Conservation (phyloP, 2,888 invertebrate genomes). For the Metalampra italica region DNA sequence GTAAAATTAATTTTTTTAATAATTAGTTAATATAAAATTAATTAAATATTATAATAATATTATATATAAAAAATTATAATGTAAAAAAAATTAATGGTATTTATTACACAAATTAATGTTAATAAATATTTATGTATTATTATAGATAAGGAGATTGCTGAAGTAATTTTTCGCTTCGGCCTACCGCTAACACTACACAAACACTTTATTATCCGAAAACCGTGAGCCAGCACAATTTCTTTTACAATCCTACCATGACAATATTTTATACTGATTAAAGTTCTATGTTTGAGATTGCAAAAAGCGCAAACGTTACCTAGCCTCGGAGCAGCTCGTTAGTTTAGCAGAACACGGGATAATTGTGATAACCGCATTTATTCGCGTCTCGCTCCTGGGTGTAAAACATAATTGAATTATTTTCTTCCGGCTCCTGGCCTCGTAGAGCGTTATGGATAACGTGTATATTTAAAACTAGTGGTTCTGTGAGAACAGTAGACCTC, state of each 20-base stretch:
- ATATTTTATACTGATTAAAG: constrained; percentile 13
- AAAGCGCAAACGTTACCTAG: constrained; percentile 21
- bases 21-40: too few relatives aligned
- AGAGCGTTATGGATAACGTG: constrained; percentile 12
- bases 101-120: too few relatives aligned
- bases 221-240: background rate
- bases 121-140: too few relatives aligned
- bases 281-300: constrained; percentile 24
- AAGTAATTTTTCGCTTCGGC: too few relatives aligned
- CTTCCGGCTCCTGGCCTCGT: constrained; percentile 22
- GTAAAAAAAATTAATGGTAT: too few relatives aligned
- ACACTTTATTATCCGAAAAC: too few relatives aligned
- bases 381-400: constrained; percentile 55
- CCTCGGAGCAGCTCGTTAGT: constrained; percentile 44
- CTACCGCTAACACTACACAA: too few relatives aligned
- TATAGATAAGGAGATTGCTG: too few relatives aligned
- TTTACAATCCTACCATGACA: background rate
- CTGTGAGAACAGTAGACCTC: background rate
- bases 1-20: too few relatives aligned
- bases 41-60: too few relatives aligned
- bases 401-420: constrained; percentile 67
- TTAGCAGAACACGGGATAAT: constrained; percentile 55
- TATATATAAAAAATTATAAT: too few relatives aligned
- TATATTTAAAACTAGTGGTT: background rate
- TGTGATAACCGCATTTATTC: constrained; percentile 67